Percentiles rank a stretch among this genome's conserved stretches.
These are phyloP conservation scores for Oreohelix idahoensis DNA, from an alignment of 1,140 invertebrate genomes.

Conservation along the genomic window DNA sequence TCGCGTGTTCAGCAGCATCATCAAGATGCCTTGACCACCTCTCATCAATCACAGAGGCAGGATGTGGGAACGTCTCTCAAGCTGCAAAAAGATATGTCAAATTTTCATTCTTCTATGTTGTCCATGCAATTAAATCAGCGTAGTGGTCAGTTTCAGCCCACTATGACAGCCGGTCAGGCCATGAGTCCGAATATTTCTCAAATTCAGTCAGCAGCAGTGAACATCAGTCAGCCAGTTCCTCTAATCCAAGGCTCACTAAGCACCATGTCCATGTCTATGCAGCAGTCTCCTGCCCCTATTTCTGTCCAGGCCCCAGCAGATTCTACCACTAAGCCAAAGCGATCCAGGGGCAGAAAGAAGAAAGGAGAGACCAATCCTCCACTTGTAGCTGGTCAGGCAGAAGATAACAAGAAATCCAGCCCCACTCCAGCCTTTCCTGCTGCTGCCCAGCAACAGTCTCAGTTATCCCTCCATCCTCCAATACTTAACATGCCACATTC, in stretches of 20 bases:
- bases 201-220: background rate
- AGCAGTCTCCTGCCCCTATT: slow-evolving; percentile 53
- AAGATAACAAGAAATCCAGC: slow-evolving; percentile 20
- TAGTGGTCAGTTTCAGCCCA: slow-evolving; percentile 13
- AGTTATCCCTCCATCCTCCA: background rate
- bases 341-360: slow-evolving; percentile 56
- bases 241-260: slow-evolving; percentile 46
- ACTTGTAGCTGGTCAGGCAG: background rate
- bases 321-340: slow-evolving; percentile 69
- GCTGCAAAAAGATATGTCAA: slow-evolving; percentile 21
- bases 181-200: slow-evolving; percentile 4
- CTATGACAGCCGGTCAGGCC: background rate
- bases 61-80: background rate
- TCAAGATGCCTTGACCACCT: background rate
- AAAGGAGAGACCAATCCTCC: slow-evolving; percentile 35
- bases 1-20: background rate
- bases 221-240: background rate
- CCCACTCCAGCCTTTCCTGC: slow-evolving; percentile 5
- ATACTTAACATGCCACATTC: slow-evolving; percentile 12
- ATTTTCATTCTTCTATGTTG: slow-evolving; percentile 16
- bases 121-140: slow-evolving; percentile 26
- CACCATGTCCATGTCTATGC: slow-evolving; percentile 46
- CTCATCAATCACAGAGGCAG: background rate
- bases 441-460: slow-evolving; percentile 1
- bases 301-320: slow-evolving; percentile 67